phyloP scores from a whole-genome alignment of 2,888 invertebrate genomes.

The Parelbella ahira region DNA sequence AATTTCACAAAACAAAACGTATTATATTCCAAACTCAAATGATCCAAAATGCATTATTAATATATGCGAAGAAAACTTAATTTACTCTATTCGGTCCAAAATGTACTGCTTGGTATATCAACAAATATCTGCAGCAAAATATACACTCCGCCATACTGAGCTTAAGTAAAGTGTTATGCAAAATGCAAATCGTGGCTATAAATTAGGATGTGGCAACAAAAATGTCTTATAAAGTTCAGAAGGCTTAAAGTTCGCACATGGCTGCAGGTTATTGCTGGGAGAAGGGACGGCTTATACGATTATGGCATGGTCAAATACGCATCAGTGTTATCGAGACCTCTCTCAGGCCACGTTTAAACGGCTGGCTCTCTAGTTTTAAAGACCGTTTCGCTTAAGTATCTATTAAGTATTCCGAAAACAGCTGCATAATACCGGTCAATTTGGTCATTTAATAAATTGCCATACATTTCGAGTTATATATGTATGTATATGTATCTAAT shows the following conservation, averaged over 20 bases:
- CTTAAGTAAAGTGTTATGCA: slow-evolving; percentile 2
- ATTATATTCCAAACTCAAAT: no score
- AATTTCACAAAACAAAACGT: no score
- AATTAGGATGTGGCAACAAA: slow-evolving; percentile 11
- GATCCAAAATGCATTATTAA: no score
- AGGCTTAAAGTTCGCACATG: slow-evolving; percentile 46
- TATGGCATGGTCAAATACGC: slow-evolving; percentile 6
- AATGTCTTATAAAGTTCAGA: slow-evolving; percentile 27
- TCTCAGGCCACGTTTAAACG: neutral
- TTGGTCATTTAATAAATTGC: no score
- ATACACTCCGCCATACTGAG: slow-evolving; percentile 5
- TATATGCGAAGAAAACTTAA: no score
- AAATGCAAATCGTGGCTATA: slow-evolving; percentile 10
- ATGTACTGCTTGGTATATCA: no score
- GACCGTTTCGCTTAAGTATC: neutral
- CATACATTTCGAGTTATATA: no score
- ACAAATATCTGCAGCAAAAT: no score
- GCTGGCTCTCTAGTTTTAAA: neutral
- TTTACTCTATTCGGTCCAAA: no score
- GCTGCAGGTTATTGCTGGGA: slow-evolving; percentile 46
- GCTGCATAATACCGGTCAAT: no score
- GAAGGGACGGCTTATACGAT: slow-evolving; percentile 13
- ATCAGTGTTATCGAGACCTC: slow-evolving; percentile 3
- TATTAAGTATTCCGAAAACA: no score
- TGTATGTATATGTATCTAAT: no score